Percentiles rank a stretch among this genome's conserved stretches.
Evolutionary conservation across 2,797 vertebrate genomes (phyloP).

Genomic region (Brachyalestes nurse): DNA sequence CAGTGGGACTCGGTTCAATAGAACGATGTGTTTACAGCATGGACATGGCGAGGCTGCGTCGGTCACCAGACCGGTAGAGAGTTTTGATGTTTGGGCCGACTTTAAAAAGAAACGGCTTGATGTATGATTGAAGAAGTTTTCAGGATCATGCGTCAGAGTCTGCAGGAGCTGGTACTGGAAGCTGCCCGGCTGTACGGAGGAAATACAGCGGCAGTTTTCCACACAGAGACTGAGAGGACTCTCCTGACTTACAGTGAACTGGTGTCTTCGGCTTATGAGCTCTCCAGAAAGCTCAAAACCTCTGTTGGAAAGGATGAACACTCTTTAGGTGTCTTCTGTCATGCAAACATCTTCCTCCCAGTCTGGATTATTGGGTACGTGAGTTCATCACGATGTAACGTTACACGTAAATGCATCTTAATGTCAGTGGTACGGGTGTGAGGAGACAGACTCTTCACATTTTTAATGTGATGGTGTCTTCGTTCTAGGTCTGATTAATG

Average conservation of each 20-base stretch:
- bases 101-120: neutral
- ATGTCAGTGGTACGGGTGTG: too few species aligned
- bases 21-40: neutral
- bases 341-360: conserved; percentile 82
- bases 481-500: too few species aligned
- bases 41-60: neutral
- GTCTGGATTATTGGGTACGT: conserved; percentile 93
- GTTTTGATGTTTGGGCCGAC: neutral
- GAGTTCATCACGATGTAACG: too few species aligned
- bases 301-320: conserved; percentile 60
- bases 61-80: too few species aligned
- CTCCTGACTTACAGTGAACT: conserved; percentile 76
- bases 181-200: conserved; percentile 70
- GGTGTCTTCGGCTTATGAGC: conserved; percentile 64
- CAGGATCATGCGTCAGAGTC: conserved; percentile 64
- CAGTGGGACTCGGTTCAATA: neutral
- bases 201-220: conserved; percentile 81
- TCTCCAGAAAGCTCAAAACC: conserved; percentile 73
- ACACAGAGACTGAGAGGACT: conserved; percentile 59
- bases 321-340: conserved; percentile 86
- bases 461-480: too few species aligned
- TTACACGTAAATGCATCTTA: too few species aligned
- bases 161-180: conserved; percentile 78
- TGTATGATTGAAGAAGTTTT: neutral
- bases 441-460: too few species aligned